Evolutionary conservation across 1,140 invertebrate species (phyloP).

Genomic region (Leptinotarsa defecta): DNA sequence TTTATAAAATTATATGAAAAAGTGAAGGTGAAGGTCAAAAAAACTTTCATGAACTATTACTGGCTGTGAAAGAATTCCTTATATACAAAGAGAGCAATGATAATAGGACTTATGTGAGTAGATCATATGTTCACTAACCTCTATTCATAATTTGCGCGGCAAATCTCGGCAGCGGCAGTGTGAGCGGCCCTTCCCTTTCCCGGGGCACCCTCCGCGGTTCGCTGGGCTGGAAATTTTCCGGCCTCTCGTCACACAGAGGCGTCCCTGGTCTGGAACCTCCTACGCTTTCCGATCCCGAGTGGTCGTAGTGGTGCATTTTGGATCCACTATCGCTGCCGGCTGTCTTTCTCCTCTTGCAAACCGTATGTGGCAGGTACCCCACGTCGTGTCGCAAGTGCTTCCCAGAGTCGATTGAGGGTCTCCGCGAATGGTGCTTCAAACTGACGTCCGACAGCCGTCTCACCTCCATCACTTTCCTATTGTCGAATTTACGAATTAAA

Average conservation of each 20-base stretch:
- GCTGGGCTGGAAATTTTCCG: constrained; percentile 72
- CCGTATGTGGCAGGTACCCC: constrained; percentile 51
- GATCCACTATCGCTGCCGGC: constrained; percentile 54
- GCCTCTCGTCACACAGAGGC: constrained; percentile 80
- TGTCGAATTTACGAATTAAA: too few species aligned
- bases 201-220: constrained; percentile 70
- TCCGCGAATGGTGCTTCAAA: constrained; percentile 58
- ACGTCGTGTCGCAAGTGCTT: constrained; percentile 46
- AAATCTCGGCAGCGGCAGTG: constrained; percentile 82
- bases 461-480: constrained; percentile 58
- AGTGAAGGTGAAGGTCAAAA: too few species aligned
- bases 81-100: too few species aligned
- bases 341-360: constrained; percentile 57
- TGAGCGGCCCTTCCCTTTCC: constrained; percentile 71
- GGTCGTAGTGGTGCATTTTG: constrained; percentile 56
- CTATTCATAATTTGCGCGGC: constrained; percentile 67
- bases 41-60: too few species aligned
- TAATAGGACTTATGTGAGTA: too few species aligned
- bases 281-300: constrained; percentile 59
- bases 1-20: too few species aligned
- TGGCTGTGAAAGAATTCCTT: too few species aligned
- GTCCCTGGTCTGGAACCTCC: constrained; percentile 78
- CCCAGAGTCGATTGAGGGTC: constrained; percentile 59
- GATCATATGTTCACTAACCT: constrained; percentile 12
- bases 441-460: constrained; percentile 60